Conservation (phyloP, 1,140 invertebrate genomes). For the Drusus annulatus region DNA sequence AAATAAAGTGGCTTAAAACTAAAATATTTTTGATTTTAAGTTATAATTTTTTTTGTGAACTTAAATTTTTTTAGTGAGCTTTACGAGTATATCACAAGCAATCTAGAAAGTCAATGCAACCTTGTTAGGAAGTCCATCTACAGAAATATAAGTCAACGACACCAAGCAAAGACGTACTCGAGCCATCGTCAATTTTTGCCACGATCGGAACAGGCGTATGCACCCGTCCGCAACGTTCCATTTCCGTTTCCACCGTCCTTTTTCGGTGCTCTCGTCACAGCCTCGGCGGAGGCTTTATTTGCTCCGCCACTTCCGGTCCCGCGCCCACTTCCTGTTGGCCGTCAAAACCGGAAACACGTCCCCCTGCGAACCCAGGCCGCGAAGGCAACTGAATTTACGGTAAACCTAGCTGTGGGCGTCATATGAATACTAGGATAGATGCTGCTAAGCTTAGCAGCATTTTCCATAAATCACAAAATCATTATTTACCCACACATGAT, state of each 20-base stretch:
- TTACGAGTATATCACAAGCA: no score
- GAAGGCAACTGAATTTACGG: conserved; percentile 1
- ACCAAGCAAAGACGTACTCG: neutral
- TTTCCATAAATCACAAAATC: no score
- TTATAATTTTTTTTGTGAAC: no score
- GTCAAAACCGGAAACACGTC: conserved; percentile 32
- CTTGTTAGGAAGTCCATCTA: no score
- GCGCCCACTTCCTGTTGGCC: conserved; percentile 44
- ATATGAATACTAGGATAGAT: neutral
- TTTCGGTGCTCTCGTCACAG: conserved; percentile 19
- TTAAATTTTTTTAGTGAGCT: no score
- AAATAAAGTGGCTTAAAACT: no score
- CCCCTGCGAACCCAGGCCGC: neutral
- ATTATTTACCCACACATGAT: no score
- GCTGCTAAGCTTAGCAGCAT: no score
- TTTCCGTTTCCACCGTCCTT: conserved; percentile 27
- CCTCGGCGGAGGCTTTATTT: conserved; percentile 42
- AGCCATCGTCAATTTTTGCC: neutral
- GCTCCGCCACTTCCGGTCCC: conserved; percentile 41
- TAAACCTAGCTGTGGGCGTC: neutral
- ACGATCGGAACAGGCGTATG: conserved; percentile 7
- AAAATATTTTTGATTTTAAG: no score
- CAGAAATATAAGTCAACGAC: neutral
- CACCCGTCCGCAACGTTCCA: conserved; percentile 15
- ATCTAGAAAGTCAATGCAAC: no score